Percentiles rank a stretch among this genome's conserved stretches.
Evolutionary conservation across 2,888 invertebrate genomes (phyloP).

Genomic region (Aphidoletes aphidimyza): DNA sequence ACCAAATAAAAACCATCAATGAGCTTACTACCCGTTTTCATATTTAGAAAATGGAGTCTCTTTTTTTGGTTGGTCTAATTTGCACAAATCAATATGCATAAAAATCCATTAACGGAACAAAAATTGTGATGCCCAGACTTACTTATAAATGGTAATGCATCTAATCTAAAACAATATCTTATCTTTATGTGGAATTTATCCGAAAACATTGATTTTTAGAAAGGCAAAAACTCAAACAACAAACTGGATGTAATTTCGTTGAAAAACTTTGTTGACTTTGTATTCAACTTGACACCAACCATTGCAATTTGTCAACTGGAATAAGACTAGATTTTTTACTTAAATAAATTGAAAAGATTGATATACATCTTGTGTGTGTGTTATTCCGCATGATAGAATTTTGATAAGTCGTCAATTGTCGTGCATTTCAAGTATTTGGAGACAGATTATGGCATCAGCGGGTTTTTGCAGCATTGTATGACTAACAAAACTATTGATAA

Average conservation of each 20-base stretch:
- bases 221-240: conserved; percentile 43
- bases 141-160: background rate
- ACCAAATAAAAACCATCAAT: no score
- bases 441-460: background rate
- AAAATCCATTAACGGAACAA: background rate
- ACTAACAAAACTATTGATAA: background rate
- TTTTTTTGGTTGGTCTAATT: no score
- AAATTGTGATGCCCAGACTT: background rate
- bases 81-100: conserved; percentile 35
- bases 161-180: no score
- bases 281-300: conserved; percentile 20
- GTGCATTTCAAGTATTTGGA: background rate
- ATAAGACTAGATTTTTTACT: background rate
- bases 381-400: background rate
- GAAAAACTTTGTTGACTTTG: conserved; percentile 10
- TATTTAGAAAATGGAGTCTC: no score
- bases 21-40: no score
- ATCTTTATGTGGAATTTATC: no score
- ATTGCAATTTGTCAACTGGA: background rate
- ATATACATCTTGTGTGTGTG: background rate
- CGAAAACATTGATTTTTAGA: no score
- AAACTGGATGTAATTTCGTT: no score
- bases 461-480: background rate
- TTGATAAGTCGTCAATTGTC: background rate
- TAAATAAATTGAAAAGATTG: conserved; percentile 13